Percentiles rank a stretch among this genome's conserved stretches.
These are phyloP conservation scores for Diglossa brunneiventris DNA, from an alignment of 2,113 vertebrate species.

Conservation along the genomic window DNA sequence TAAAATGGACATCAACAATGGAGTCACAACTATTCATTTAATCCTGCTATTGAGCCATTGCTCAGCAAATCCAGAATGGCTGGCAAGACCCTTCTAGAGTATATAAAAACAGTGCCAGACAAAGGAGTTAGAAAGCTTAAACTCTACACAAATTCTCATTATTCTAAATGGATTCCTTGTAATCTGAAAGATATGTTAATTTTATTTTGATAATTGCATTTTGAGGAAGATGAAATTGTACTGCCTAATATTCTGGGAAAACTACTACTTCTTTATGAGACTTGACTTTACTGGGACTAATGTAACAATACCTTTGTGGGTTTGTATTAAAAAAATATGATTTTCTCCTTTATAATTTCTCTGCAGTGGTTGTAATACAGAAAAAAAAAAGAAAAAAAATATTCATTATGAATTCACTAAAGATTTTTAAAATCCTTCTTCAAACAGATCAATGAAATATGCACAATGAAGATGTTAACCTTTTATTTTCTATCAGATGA, in stretches of 20 bases:
- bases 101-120: not conserved
- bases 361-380: not conserved
- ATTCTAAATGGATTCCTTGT: not conserved
- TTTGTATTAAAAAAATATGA: not conserved
- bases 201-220: not conserved
- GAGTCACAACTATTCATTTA: not conserved
- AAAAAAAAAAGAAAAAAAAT: not conserved
- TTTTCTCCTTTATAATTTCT: not conserved
- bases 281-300: not conserved
- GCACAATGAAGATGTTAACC: not conserved
- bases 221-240: not conserved
- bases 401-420: not conserved
- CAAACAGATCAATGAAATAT: not conserved
- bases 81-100: not conserved
- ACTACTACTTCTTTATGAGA: not conserved
- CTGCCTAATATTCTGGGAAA: not conserved
- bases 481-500: not conserved
- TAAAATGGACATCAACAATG: not conserved
- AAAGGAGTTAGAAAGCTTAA: not conserved
- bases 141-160: not conserved
- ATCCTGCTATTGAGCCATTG: not conserved
- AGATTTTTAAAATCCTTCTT: not conserved
- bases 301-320: not conserved
- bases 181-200: not conserved
- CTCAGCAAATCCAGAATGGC: not conserved